phyloP scores from a whole-genome alignment of 2,113 vertebrate genomes.

The Phainopepla nitens region DNA sequence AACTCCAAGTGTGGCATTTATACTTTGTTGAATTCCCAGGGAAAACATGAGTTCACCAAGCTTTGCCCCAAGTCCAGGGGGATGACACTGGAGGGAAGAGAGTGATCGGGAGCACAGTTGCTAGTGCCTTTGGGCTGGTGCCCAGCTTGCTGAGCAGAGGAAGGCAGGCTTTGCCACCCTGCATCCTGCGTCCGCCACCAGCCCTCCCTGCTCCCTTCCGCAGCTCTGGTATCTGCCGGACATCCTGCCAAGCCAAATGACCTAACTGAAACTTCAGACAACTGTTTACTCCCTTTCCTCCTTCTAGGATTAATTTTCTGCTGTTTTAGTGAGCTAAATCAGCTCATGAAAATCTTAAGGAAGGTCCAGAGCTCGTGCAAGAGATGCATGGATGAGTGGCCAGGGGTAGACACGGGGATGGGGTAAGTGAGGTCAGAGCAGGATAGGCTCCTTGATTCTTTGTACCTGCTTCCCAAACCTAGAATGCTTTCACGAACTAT shows the following conservation, averaged over 20 bases:
- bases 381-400: background rate
- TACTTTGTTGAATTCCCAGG: background rate
- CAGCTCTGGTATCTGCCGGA: fast-evolving
- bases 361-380: background rate
- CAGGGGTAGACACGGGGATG: no score
- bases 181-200: background rate
- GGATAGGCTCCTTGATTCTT: background rate
- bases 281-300: background rate
- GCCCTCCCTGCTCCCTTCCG: background rate
- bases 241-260: background rate
- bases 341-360: background rate
- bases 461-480: background rate
- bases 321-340: background rate
- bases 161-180: background rate
- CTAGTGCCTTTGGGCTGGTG: background rate
- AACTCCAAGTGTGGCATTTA: constrained; percentile 6
- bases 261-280: background rate
- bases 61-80: background rate
- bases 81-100: background rate
- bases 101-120: fast-evolving
- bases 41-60: background rate
- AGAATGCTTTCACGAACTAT: background rate
- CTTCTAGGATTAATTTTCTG: background rate
- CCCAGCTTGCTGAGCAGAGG: background rate
- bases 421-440: background rate